Percentiles rank a stretch among this genome's conserved stretches.
phyloP scores from a whole-genome alignment of 23 tunicate species.

The Phallusia fumigata region DNA sequence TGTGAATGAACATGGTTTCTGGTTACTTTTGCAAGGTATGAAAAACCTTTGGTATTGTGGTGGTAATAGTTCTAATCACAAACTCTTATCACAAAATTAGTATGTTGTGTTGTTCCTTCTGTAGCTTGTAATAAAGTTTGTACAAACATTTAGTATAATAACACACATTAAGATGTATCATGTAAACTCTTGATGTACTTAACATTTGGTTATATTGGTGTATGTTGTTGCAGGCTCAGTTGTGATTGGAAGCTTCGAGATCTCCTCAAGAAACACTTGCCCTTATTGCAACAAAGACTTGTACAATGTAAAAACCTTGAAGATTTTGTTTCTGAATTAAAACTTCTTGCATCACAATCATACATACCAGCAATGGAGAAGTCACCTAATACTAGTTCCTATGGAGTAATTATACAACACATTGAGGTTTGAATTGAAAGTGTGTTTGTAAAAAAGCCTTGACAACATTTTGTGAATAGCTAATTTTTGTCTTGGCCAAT shows the following conservation, averaged over 20 bases:
- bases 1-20: too few species aligned
- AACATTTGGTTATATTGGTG: too few species aligned
- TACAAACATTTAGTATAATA: too few species aligned
- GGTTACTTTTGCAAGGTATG: too few species aligned
- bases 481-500: not conserved
- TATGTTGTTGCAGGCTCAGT: not conserved
- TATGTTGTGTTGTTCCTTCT: too few species aligned
- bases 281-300: not conserved
- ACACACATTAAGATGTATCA: too few species aligned
- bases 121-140: too few species aligned
- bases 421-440: not conserved
- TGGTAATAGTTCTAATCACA: too few species aligned
- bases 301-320: not conserved
- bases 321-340: not conserved
- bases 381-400: not conserved
- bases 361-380: not conserved
- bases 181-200: too few species aligned
- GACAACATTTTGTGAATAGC: too few species aligned
- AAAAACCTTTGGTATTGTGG: too few species aligned
- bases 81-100: too few species aligned
- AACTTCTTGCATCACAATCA: not conserved
- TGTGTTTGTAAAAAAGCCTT: not conserved
- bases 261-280: not conserved
- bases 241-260: not conserved
- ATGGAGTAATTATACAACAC: not conserved